Evolutionary conservation across 2,113 vertebrate species (phyloP).

Genomic region (Motacilla alba): DNA sequence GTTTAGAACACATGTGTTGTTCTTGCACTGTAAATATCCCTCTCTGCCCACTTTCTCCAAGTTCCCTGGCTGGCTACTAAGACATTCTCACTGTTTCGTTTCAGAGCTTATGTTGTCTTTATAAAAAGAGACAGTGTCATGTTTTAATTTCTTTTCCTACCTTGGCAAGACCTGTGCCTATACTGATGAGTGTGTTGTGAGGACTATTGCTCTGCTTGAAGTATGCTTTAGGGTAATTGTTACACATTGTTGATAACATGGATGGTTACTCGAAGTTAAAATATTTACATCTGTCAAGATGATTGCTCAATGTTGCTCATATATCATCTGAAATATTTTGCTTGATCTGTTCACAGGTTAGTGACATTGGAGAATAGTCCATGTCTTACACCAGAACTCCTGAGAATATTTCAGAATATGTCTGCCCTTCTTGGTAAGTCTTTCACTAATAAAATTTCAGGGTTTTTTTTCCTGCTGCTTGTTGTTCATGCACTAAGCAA

Average conservation of each 20-base stretch:
- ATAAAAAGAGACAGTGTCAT: not conserved
- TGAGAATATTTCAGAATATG: slow-evolving; percentile 98
- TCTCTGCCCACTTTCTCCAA: not conserved
- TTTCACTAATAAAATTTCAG: not conserved
- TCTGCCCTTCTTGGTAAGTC: slow-evolving; percentile 89
- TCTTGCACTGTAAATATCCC: not conserved
- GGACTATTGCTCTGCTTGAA: not conserved
- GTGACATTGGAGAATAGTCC: slow-evolving; percentile 95
- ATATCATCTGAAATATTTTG: not conserved
- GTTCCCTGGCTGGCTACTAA: not conserved
- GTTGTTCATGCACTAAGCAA: not conserved
- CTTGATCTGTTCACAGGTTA: slow-evolving; percentile 77
- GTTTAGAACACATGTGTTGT: accelerated
- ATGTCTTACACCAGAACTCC: slow-evolving; percentile 87
- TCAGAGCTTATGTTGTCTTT: not conserved
- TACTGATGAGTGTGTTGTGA: not conserved
- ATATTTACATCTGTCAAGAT: not conserved
- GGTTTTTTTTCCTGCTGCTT: not conserved
- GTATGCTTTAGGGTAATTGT: not conserved
- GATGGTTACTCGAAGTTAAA: not conserved
- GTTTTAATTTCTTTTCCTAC: not conserved
- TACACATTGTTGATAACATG: not conserved
- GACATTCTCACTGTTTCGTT: not conserved
- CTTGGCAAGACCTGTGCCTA: not conserved
- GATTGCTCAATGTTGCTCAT: not conserved